These are phyloP conservation scores for Buteo buteo DNA, from an alignment of 2,113 vertebrate genomes.

Conservation along the genomic window DNA sequence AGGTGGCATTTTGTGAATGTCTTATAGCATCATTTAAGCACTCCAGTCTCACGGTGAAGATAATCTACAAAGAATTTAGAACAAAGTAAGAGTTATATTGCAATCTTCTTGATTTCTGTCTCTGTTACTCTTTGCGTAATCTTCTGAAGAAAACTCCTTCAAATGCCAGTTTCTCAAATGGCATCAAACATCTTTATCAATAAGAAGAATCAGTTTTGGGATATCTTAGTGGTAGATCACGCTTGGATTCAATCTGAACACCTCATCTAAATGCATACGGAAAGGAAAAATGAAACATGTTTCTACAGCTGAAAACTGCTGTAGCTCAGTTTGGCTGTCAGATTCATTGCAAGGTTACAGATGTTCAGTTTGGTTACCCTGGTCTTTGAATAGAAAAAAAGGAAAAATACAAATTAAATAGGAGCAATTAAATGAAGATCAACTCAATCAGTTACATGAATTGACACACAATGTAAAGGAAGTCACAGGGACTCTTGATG, in stretches of 20 bases:
- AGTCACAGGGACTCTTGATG: not conserved
- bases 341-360: not conserved
- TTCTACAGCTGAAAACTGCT: not conserved
- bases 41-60: not conserved
- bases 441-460: not conserved
- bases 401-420: not conserved
- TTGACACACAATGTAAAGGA: not conserved
- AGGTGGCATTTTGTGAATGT: fast-evolving
- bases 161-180: not conserved
- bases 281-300: not conserved
- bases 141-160: not conserved
- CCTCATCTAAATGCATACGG: not conserved
- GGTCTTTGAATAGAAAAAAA: not conserved
- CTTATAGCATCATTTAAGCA: not conserved
- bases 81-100: not conserved
- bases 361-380: not conserved
- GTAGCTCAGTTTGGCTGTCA: not conserved
- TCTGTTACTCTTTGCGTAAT: not conserved
- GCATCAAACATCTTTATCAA: not conserved
- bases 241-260: not conserved
- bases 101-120: not conserved
- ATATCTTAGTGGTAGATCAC: not conserved
- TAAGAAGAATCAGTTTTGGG: not conserved
- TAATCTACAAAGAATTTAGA: not conserved
- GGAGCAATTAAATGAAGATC: not conserved